Evolutionary conservation across 2,888 invertebrate species (phyloP), one percentile per base, ranked within the genome.

Genomic region (Teleiodes luculella): DNA sequence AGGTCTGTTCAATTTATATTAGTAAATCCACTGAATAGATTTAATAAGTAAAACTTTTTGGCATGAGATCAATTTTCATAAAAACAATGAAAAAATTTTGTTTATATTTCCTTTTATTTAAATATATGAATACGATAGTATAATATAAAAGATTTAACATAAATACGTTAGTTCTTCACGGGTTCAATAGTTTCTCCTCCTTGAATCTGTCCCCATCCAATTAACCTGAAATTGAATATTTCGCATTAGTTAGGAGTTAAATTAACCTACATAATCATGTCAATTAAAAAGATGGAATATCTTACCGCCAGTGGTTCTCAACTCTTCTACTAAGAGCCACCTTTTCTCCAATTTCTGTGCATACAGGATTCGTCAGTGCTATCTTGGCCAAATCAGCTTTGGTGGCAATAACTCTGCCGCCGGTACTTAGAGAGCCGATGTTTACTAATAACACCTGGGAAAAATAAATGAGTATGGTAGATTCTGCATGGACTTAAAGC

Each of bases 161-260:
- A 72, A 24, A 73, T 72, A 61, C 24, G 65, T 86, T 83, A 90
- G 68, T 92, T 91, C 63, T 90, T 86, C 37, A 91, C 87, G 14
- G 98, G 98, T 74, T 96, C 95, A 74, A 99, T 98, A 67, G 97
- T 98, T 78, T 96, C 95, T 67, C 99, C 99, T 78, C 98, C 96
- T 85, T 97, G 94, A 86, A 99, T 99, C 86, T 98, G 97, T 67
- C 99, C 99, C 99, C 99, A 99, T 67, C 99, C 99, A 80, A 99
- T 99, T 78, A 99, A 94, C 85, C 96, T 95, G 91, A 28, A 91
- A 91, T 62, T 63, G 59, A 66, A 63, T 14, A 13, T 16, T 13
- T 18, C 16, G 14, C 11, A 35, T 35, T 35, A 35, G 13, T n/a
- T n/a, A 35, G 31, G 11, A 31, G 11, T 10, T 3, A 11, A 31